Evolutionary conservation across 2,888 invertebrate genomes (phyloP), one percentile per base, ranked within the genome.

Genomic region (Leucophenga montana): DNA sequence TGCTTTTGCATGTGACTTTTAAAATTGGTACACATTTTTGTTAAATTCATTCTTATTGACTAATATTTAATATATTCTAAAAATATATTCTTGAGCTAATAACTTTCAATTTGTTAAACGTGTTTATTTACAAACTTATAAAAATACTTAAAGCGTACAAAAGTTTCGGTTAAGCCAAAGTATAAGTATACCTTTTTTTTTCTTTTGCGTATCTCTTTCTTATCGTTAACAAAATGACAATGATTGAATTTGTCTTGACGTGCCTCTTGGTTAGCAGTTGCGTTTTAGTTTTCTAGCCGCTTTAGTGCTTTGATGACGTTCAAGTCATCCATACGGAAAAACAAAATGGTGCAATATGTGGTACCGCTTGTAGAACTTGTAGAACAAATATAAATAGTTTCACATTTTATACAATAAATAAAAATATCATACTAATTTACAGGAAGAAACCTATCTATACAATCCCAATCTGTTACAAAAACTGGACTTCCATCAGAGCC

Each of bases 401-500:
- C 9, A 14, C 13, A 27, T 22, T 18, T 33, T 6, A 2, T 6
- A 0, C n/a, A n/a, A 56, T 50, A 56, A 64, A 56, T 54, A 20
- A 14, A 48, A 44, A 22, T 44, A 11, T 53, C n/a, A n/a, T 61
- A 69, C 66, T 69, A 53, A 20, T 18, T 81, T 82, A 16, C 59
- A 87, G 92, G 91, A 90, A 86, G 86, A 90, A 85, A 76, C 90
- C 83, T 86, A 86, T 74, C 89, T 95, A 27, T 95, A 92, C 80
- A 91, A 93, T 81, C 92, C 94, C 2, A 90, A 90, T 68, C 83
- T 95, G 67, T 88, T 95, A 61, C 87, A 91, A 68, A 90, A 91
- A 71, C 88, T 96, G 72, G 92, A 95, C 85, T 93, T 94, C 85
- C 89, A 88, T 76, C 91, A 91, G 72, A 92, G 92, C 75, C 90